phyloP scores from a whole-genome alignment of 2,888 invertebrate species.

The Alviniconcha strummeri region DNA sequence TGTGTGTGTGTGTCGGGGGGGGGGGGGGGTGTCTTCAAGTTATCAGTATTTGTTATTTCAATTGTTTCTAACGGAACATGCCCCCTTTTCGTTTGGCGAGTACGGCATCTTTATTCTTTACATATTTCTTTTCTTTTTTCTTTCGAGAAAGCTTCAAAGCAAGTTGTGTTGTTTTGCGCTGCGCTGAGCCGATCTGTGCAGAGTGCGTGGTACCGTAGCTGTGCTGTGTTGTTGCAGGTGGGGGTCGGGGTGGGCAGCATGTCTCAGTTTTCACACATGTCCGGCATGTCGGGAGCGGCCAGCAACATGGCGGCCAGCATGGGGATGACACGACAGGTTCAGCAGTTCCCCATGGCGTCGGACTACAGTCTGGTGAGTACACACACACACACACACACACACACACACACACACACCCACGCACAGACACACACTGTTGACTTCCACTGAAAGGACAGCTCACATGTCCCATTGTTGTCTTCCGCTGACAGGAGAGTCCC shows the following conservation, averaged over 20 bases:
- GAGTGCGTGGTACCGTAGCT: neutral
- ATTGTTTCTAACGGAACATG: too few species aligned
- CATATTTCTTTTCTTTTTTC: too few species aligned
- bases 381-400: constrained; percentile 2
- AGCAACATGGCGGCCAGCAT: constrained; percentile 88
- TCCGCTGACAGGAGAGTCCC: constrained; percentile 62
- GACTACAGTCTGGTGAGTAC: constrained; percentile 68
- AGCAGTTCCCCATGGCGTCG: constrained; percentile 69
- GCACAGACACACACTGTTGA: neutral
- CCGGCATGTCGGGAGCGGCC: constrained; percentile 82
- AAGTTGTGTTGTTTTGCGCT: neutral
- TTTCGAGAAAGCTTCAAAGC: too few species aligned
- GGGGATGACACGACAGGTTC: constrained; percentile 66
- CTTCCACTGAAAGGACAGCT: too few species aligned
- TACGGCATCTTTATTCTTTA: too few species aligned
- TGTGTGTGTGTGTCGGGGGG: neutral
- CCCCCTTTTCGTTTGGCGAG: too few species aligned
- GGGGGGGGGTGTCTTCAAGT: too few species aligned
- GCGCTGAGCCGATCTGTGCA: neutral
- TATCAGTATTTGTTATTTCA: too few species aligned
- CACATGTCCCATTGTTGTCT: constrained; percentile 10
- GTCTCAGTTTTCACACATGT: constrained; percentile 86
- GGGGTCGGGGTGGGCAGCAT: constrained; percentile 75
- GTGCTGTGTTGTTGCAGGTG: constrained; percentile 18
- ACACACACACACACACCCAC: neutral